Evolutionary conservation across 2,113 vertebrate species (phyloP).

Genomic region (Atractosteus spatula): DNA sequence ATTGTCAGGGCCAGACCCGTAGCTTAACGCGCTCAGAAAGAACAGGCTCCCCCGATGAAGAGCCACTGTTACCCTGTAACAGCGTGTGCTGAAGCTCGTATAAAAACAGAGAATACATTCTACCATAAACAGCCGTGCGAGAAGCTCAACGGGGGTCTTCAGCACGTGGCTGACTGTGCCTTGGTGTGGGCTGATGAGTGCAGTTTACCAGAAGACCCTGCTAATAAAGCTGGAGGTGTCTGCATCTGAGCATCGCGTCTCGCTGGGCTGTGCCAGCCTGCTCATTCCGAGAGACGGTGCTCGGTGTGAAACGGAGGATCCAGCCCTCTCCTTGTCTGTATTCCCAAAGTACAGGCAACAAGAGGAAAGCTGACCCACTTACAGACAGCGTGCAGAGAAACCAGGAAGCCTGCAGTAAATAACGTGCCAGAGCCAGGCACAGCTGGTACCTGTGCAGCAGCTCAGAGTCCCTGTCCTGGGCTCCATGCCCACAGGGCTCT

Average conservation of each 20-base stretch:
- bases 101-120: too few species aligned
- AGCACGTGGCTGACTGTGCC: not conserved
- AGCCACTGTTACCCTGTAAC: too few species aligned
- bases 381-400: conserved; percentile 56
- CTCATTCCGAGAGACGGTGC: conserved; percentile 38
- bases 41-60: too few species aligned
- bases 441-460: conserved; percentile 23
- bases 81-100: too few species aligned
- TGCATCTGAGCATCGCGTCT: conserved; percentile 26
- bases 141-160: too few species aligned
- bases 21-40: too few species aligned
- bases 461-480: not conserved
- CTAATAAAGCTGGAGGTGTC: conserved; percentile 57
- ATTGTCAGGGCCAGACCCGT: too few species aligned
- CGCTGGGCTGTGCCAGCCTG: conserved; percentile 24
- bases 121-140: too few species aligned
- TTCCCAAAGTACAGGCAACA: not conserved
- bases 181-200: conserved; percentile 35
- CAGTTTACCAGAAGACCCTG: conserved; percentile 50
- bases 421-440: conserved; percentile 52
- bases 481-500: not conserved
- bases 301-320: conserved; percentile 13
- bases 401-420: conserved; percentile 65
- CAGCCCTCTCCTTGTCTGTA: not conserved
- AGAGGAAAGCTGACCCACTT: conserved; percentile 63